Evolutionary conservation across 2,888 invertebrate species (phyloP), one percentile per base, ranked within the genome.

Genomic region (Steinernema carpocapsae): DNA sequence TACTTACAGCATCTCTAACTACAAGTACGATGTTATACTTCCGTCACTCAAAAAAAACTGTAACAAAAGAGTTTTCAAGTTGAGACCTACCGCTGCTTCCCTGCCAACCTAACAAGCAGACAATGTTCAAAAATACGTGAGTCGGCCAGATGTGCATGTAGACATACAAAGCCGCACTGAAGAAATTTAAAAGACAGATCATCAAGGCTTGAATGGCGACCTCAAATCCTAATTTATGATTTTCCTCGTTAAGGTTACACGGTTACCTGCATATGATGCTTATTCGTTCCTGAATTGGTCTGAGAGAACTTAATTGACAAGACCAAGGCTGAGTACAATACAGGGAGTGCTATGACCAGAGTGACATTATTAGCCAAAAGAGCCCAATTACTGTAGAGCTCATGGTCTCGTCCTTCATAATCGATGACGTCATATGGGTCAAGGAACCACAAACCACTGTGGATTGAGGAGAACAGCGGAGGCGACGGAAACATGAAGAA

Each of bases 201-300:
- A 64, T 64, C 29, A 64, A 17, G 17, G 64, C 64, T 17, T 64
- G 64, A 32, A 64, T 12, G 7, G 64, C 64, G 32, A 64, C 64
- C 64, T 64, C n/a, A 12, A 64, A 64, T n/a, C n/a, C n/a, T n/a
- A n/a, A n/a, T n/a, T n/a, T n/a, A n/a, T n/a, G n/a, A n/a, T n/a
- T n/a, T n/a, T n/a, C n/a, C n/a, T n/a, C n/a, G n/a, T n/a, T n/a
- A n/a, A n/a, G n/a, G n/a, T n/a, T n/a, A n/a, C n/a, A n/a, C n/a
- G n/a, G n/a, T n/a, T n/a, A 64, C 64, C 32, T 64, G 64, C 64
- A 64, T 64, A 29, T 64, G 64, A 64, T 64, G 64, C 17, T 37
- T 64, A 4, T 32, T 64, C n/a, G 1, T 64, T 1, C 64, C 64
- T 14, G 26, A 6, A 1, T 29, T 17, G 7, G 32, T 64, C 26